These are phyloP conservation scores for Caenorhabditis sp. DNA, from an alignment of 2,888 invertebrate species.

Conservation along the genomic window DNA sequence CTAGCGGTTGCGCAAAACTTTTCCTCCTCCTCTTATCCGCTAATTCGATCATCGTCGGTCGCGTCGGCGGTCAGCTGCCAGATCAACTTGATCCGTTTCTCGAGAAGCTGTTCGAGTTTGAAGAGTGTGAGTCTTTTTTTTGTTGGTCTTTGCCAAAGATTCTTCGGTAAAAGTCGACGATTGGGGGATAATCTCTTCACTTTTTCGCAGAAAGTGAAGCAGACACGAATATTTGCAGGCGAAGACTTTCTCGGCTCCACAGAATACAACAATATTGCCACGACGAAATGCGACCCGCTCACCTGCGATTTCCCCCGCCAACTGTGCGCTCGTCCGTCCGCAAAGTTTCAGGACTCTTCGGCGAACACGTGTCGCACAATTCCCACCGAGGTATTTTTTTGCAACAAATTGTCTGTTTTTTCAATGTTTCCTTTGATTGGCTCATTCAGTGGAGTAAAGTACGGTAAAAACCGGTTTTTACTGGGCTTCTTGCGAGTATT, in stretches of 20 bases:
- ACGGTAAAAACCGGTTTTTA: too few relatives aligned
- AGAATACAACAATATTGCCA: constrained; percentile 71
- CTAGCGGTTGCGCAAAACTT: constrained; percentile 39
- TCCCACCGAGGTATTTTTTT: constrained; percentile 62
- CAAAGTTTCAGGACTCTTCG: constrained; percentile 66
- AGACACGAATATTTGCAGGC: too few relatives aligned
- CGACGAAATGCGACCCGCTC: constrained; percentile 71
- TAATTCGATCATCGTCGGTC: constrained; percentile 45
- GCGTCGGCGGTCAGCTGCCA: constrained; percentile 67
- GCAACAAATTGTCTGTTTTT: too few relatives aligned
- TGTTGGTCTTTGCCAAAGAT: neutral
- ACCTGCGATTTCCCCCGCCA: constrained; percentile 76
- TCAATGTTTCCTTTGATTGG: too few relatives aligned
- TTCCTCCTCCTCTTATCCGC: constrained; percentile 38
- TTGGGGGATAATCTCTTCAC: too few relatives aligned
- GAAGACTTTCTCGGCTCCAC: constrained; percentile 74
- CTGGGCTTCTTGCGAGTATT: too few relatives aligned
- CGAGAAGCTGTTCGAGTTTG: constrained; percentile 75
- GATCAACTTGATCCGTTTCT: constrained; percentile 75
- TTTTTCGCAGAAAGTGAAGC: too few relatives aligned
- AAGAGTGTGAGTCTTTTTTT: constrained; percentile 70
- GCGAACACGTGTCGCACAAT: constrained; percentile 73
- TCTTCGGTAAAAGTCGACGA: too few relatives aligned
- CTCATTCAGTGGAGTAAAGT: too few relatives aligned
- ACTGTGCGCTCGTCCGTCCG: constrained; percentile 72